Percentiles rank a stretch among this genome's conserved stretches.
These are phyloP conservation scores for Teleiodes luculella DNA, from an alignment of 2,888 invertebrate genomes.

Conservation along the genomic window DNA sequence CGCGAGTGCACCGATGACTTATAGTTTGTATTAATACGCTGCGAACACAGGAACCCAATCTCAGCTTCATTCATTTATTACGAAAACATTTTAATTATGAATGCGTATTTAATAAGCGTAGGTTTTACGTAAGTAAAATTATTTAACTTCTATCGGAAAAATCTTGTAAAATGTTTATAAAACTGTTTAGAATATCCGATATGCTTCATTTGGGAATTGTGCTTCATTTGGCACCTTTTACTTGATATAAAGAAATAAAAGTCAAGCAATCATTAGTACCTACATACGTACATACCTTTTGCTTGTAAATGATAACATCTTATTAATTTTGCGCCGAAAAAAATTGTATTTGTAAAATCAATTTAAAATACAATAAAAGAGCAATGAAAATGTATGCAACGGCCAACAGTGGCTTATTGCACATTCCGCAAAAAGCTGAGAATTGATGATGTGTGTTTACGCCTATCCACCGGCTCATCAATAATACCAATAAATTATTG, in stretches of 20 bases:
- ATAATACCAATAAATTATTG: conserved; percentile 45
- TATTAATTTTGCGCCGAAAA: too few relatives aligned
- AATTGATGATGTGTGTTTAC: conserved; percentile 13
- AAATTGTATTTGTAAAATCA: not conserved
- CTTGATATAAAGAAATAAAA: too few relatives aligned
- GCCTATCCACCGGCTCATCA: conserved; percentile 18
- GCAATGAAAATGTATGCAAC: conserved; percentile 4
- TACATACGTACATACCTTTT: too few relatives aligned
- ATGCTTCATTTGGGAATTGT: too few relatives aligned
- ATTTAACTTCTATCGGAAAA: too few relatives aligned
- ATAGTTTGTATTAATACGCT: conserved; percentile 70
- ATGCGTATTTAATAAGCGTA: not conserved
- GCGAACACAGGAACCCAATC: conserved; percentile 63
- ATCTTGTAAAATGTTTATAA: too few relatives aligned
- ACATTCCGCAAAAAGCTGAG: conserved; percentile 8
- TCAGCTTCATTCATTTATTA: conserved; percentile 53
- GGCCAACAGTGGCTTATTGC: conserved; percentile 3
- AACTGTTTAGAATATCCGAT: too few relatives aligned
- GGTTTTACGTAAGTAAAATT: too few relatives aligned
- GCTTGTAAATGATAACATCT: too few relatives aligned
- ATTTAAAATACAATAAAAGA: not conserved
- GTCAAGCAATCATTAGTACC: too few relatives aligned
- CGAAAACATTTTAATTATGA: not conserved
- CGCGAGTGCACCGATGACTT: conserved; percentile 67
- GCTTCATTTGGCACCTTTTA: too few relatives aligned